Conservation (phyloP, 2,113 vertebrate genomes). For the Pseudopipra pipra region DNA sequence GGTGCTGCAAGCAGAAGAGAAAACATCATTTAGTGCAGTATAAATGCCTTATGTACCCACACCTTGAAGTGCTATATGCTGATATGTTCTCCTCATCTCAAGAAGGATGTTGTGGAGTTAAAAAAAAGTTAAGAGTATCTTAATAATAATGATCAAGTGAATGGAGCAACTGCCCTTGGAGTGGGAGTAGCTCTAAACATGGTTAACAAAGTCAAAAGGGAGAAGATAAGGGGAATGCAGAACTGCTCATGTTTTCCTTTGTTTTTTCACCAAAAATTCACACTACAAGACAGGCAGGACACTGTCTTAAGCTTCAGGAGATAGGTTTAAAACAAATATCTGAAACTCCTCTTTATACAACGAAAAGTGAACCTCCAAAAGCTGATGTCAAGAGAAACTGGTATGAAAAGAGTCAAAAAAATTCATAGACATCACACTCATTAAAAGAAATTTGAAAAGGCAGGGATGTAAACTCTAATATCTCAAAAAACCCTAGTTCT, state of each 20-base stretch:
- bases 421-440: rapidly evolving
- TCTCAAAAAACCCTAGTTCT: background rate
- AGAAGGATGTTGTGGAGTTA: background rate
- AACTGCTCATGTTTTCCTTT: background rate
- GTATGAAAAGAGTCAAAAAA: background rate
- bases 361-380: background rate
- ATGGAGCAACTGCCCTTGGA: background rate
- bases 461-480: background rate
- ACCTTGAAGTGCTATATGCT: background rate
- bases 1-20: background rate
- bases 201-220: background rate
- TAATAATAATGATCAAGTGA: background rate
- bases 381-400: background rate
- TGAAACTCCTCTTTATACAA: background rate
- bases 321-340: background rate
- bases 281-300: background rate
- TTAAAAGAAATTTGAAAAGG: background rate
- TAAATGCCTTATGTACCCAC: background rate
- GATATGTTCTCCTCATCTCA: background rate
- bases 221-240: background rate
- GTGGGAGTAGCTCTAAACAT: background rate
- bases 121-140: background rate
- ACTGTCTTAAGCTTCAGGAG: background rate
- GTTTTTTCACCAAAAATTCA: background rate
- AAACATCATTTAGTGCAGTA: rapidly evolving